Percentiles rank a stretch among this genome's conserved stretches.
phyloP scores from a whole-genome alignment of 2,113 vertebrate genomes.

The Maccullochella peelii region DNA sequence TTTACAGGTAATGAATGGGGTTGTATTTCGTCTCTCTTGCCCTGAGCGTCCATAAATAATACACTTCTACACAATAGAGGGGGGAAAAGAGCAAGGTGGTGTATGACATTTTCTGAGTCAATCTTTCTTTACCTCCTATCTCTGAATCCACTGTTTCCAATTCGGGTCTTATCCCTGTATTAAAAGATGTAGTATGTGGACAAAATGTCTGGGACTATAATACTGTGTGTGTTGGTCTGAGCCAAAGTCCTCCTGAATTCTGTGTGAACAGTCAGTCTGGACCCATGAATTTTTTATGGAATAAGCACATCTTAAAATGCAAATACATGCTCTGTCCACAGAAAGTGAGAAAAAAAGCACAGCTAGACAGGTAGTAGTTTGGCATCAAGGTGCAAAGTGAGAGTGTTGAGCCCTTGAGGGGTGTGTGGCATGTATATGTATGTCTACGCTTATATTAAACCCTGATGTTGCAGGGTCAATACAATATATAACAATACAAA shows the following conservation, averaged over 20 bases:
- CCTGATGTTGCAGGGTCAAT: background rate
- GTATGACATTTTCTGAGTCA: background rate
- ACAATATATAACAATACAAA: background rate
- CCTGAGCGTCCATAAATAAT: conserved; percentile 45
- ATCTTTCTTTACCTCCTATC: background rate
- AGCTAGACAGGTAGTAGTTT: conserved; percentile 13
- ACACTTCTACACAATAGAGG: conserved; percentile 3
- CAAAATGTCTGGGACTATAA: conserved; percentile 15
- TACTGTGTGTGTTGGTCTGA: background rate
- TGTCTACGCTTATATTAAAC: background rate
- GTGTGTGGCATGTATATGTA: background rate
- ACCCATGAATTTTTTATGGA: conserved; percentile 61
- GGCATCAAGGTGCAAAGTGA: background rate
- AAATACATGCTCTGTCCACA: conserved; percentile 54
- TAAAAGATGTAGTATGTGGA: conserved; percentile 21
- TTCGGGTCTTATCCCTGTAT: conserved; percentile 2
- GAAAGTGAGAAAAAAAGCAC: conserved; percentile 1
- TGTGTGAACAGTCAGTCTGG: conserved; percentile 25
- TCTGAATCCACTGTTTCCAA: conserved; percentile 10
- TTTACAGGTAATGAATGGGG: conserved; percentile 37
- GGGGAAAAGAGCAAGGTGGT: background rate
- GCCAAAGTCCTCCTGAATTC: conserved; percentile 29
- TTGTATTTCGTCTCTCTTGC: conserved; percentile 26
- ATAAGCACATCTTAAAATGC: conserved; percentile 59
- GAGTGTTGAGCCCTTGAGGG: background rate